Base-by-base conservation (phyloP, 2,113 vertebrate genomes). In the Pangasianodon gigas region DNA sequence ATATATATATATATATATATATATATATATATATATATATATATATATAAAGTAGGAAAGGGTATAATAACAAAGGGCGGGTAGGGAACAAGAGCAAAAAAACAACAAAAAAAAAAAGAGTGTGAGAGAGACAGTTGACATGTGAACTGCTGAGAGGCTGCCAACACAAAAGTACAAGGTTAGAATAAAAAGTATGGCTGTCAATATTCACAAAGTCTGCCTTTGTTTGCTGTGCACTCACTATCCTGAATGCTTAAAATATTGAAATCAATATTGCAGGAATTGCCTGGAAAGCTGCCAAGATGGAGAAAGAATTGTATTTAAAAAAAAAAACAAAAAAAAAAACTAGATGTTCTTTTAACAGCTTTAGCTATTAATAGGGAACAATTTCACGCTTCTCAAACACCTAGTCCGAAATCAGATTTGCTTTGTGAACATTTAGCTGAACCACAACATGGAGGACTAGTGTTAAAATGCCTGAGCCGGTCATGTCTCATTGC, bases 181-280 rank as follows among this genome's bases (percentile, higher is more conserved):
- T 79, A 37, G 91, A 91, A 91, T 91, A 88, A 91, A 91, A 91
- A 90, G 58, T 80, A 74, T 48, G 65, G 60, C 62, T 85, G 89
- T 91, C 89, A 60, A 88, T 91, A 88, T 88, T 90, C 91, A 86
- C 74, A 90, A 83, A 87, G 87, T 81, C 87, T 88, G 89, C 77
- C 88, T 85, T 71, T 84, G 86, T 89, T 90, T 90, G 86, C 84
- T 16, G 62, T 91, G 62, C 87, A 83, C 84, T 88, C 58, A 86
- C 89, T 90, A 86, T 88, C 85, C 89, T 75, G 87, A 87, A 90
- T 88, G 74, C 89, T 88, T 88, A 91, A 91, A 91, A 91, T 77
- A 69, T 84, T 84, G 7, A 88, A 90, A 91, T 91, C 91, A 84
- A 91, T 90, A 90, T 52, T 29, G 4, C n/a, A 81, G 81, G 56